Evolutionary conservation across 1,140 invertebrate species (phyloP), one percentile per base, ranked within the genome.

Genomic region (Archegozetes longisetosus): DNA sequence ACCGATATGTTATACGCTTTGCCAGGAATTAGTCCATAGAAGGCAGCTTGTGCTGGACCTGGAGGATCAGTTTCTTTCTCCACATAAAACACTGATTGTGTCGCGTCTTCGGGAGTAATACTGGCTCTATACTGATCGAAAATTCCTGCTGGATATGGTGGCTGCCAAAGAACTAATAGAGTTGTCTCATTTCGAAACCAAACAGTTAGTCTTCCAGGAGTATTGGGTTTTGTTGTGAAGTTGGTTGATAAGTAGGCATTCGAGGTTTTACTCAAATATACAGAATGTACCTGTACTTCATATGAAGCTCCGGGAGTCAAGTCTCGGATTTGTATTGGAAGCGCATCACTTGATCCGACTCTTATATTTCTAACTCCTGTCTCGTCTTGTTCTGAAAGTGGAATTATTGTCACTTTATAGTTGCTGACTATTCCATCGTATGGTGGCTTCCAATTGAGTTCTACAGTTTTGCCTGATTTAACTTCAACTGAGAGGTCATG

Each of bases 161-260:
- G 89, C 71, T 93, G 88, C 88, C 89, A 93, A 28, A 94, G 74
- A 52, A 93, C 89, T 62, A 94, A 77, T 58, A 94, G 76, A 24
- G 90, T 94, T 9, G 90, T 94, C 76, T 93, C 89, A 73, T 93
- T 94, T 49, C 90, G 78, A 73, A 91, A 94, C 88, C 88, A 94
- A 26, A 94, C 89, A 65, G 93, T 93, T 72, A 94, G 93, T 72
- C 92, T 86, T 53, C 89, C 89, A n/a, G 89, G 89, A 51, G 88
- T 90, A 72, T 91, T 92, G 4, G 89, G 89, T 71, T 88, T 88
- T 64, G 88, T 91, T 29, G 88, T 93, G 69, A 93, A 92, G 73
- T 92, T 92, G 51, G 84, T 77, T 62, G 86, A 86, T 46, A 87
- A 86, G 68, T 90, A 91, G 4, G 85, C 85, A 46, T 84, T 82